Evolutionary conservation across 1,140 invertebrate genomes (phyloP), one percentile per base, ranked within the genome.

Genomic region (Acromyrmex charruanus): DNA sequence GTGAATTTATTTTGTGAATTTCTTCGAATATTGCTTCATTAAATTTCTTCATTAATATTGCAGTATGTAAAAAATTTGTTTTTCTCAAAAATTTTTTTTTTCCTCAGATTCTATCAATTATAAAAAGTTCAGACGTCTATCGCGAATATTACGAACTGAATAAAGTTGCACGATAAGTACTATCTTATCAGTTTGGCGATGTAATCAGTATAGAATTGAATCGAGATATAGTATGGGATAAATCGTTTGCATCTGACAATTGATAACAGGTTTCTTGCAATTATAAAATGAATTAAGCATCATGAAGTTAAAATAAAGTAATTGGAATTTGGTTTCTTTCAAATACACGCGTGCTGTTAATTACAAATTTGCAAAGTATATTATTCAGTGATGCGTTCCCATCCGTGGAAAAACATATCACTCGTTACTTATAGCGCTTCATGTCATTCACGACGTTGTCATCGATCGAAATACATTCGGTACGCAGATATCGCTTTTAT

Each of bases 171-270:
- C 14, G 89, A 90, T 90, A 90, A 85, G 49, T 9, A 18, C 12
- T 90, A 90, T 90, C 89, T 90, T 90, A 90, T 90, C 89, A 75
- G 44, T 59, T 80, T 77, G 59, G 31, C 55, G 69, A 88, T 90
- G 82, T 39, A 69, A 90, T 87, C 74, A 31, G 51, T 31, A 58
- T 16, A 55, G 31, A 85, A 89, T 80, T 61, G 14, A 74, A 87
- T 89, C 72, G 66, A 69, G 85, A 79, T 89, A 59, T 65, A 87
- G 49, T 16, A 21, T 1, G 16, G n/a, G 59, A 72, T 89, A 81
- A 65, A 63, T 21, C 10, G 7, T 61, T 77, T 18, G 39, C 53
- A 12, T 12, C 9, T 39, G 51, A 55, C 65, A 58, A 58, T 58
- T 39, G 51, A 55, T 53, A 58, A 58, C 21, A n/a, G n/a, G 9